A percentile compares a stretch with the other conserved stretches of the same genome.
Evolutionary conservation across 2,888 invertebrate species (phyloP).

Genomic region (Trachelus tabidus): DNA sequence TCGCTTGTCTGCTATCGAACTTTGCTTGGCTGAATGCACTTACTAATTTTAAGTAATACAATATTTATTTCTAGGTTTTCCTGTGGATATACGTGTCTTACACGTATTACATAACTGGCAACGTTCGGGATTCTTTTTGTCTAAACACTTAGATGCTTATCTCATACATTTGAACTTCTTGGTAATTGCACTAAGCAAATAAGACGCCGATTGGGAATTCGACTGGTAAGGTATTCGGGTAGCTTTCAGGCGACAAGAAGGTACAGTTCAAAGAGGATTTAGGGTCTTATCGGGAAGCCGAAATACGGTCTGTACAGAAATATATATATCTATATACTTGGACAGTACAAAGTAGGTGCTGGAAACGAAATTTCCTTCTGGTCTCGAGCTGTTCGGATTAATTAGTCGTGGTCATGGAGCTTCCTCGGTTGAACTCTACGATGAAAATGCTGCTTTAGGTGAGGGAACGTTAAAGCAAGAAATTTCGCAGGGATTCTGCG

Average conservation of each 20-base stretch:
- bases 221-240: not conserved
- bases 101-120: not conserved
- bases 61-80: not conserved
- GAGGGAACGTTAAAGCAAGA: not conserved
- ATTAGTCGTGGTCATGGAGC: not conserved
- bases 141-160: not conserved
- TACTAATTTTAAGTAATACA: not conserved
- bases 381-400: not conserved
- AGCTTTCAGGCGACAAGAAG: not conserved
- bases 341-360: not conserved
- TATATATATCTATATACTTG: not conserved
- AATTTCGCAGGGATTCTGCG: not conserved
- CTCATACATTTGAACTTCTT: not conserved
- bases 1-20: not conserved
- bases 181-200: not conserved
- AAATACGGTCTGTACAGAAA: not conserved
- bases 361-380: not conserved
- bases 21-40: not conserved
- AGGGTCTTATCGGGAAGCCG: not conserved
- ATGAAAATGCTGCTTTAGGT: not conserved
- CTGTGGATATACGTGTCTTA: not conserved
- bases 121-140: not conserved
- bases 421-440: not conserved
- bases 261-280: not conserved
- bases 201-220: not conserved